These are phyloP conservation scores for Drosophila obscura DNA, from an alignment of 1,140 invertebrate species.

Conservation along the genomic window DNA sequence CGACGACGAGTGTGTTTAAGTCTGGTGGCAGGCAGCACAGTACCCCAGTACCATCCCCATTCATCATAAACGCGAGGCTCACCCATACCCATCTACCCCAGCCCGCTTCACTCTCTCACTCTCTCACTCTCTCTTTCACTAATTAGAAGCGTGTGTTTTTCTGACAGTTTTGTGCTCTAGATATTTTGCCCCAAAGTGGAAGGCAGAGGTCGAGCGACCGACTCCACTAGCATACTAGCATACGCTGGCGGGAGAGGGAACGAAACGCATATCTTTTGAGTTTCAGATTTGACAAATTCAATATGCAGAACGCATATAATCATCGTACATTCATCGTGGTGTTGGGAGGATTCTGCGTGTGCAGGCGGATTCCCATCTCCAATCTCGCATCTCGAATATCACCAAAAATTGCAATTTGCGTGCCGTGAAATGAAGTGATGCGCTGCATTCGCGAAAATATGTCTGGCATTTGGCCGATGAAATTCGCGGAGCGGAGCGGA, in stretches of 20 bases:
- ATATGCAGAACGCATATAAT: constrained; percentile 19
- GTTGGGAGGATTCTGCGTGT: too few species aligned
- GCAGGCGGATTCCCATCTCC: neutral
- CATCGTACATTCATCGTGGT: too few species aligned
- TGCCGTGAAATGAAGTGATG: constrained; percentile 8
- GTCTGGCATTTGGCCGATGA: constrained; percentile 19
- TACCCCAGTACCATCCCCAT: constrained; percentile 39
- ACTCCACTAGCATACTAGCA: too few species aligned
- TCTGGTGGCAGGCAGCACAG: constrained; percentile 11
- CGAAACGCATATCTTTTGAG: too few species aligned
- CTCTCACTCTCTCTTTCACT: constrained; percentile 10
- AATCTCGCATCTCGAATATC: constrained; percentile 16
- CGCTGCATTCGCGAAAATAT: constrained; percentile 18
- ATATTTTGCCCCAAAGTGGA: too few species aligned
- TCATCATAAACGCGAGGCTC: constrained; percentile 46
- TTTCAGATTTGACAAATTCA: constrained; percentile 18
- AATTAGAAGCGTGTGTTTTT: constrained; percentile 45
- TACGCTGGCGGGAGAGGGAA: too few species aligned
- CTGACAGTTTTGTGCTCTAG: constrained; percentile 34
- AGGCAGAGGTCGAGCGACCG: too few species aligned
- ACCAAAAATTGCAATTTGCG: constrained; percentile 41
- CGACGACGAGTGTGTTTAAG: constrained; percentile 9
- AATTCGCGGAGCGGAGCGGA: constrained; percentile 25
- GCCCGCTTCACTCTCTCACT: neutral
- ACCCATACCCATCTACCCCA: constrained; percentile 3